These are phyloP conservation scores for Mesorhabditis sp. DNA, from an alignment of 2,888 invertebrate genomes.

Conservation along the genomic window DNA sequence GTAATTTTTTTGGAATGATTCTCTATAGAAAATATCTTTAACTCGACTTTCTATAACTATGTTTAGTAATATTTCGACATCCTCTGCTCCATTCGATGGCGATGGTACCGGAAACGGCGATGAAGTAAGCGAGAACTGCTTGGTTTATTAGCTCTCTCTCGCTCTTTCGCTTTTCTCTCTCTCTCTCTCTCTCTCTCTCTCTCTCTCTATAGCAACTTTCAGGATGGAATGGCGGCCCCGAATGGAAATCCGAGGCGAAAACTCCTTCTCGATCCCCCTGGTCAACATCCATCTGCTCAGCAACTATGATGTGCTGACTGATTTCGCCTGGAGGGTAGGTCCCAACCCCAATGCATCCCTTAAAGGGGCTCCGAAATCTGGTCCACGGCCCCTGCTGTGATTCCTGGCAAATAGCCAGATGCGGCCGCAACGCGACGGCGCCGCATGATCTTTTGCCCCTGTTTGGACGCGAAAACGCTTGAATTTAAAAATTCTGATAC, in stretches of 20 bases:
- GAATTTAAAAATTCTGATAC: too few species aligned
- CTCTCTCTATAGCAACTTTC: not conserved
- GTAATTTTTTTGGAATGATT: not conserved
- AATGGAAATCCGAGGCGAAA: slow-evolving; percentile 16
- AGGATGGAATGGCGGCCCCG: slow-evolving; percentile 29
- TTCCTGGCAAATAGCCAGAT: too few species aligned
- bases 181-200: too few species aligned
- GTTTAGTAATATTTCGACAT: slow-evolving; percentile 32
- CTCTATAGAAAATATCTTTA: not conserved
- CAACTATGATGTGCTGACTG: slow-evolving; percentile 33
- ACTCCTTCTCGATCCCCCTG: slow-evolving; percentile 29
- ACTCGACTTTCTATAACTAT: too few species aligned
- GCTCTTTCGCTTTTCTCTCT: too few species aligned
- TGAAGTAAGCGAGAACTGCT: slow-evolving; percentile 17
- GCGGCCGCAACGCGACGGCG: too few species aligned
- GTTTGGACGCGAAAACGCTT: too few species aligned
- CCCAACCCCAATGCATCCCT: not conserved
- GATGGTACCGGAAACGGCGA: slow-evolving; percentile 36
- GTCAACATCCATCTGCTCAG: slow-evolving; percentile 41
- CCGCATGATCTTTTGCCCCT: too few species aligned
- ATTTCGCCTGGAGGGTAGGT: slow-evolving; percentile 31
- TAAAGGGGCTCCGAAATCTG: too few species aligned
- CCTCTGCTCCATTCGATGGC: slow-evolving; percentile 32
- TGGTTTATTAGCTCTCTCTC: too few species aligned
- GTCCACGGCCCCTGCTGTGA: too few species aligned